Evolutionary conservation across 2,113 vertebrate species (phyloP), one percentile per base, ranked within the genome.

Genomic region (Pitta sordida): DNA sequence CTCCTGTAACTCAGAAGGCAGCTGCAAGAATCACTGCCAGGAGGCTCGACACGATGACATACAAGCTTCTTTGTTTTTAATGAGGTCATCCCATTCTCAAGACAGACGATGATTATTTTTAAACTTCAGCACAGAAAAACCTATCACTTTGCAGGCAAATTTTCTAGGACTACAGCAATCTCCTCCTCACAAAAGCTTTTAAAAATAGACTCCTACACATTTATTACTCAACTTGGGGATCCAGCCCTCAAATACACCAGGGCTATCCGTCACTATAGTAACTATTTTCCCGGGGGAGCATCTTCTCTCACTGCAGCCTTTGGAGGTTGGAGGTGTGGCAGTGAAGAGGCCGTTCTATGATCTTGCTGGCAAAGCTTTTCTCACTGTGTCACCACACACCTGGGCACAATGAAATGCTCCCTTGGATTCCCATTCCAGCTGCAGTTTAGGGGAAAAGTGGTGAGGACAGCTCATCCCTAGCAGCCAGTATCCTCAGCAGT

Each of bases 31-130:
- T 55, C 65, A 41, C 60, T 93, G 90, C 76, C 90, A 96, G 92
- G 76, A 92, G 59, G 34, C 82, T 92, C n/a, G 2, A 83, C 74
- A 85, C 1, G 1, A 76, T 69, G 64, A 80, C 91, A 90, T 94
- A 91, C 85, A 87, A 95, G 90, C 56, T 73, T 14, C 95, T 96
- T 96, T 94, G 91, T 93, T 87, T 91, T 62, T 91, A 92, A 90
- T 59, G 84, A 94, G 88, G 96, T 92, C 95, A 90, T 80, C 63
- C 37, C 87, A 91, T 86, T 67, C 96, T 94, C 92, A 95, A 94
- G 91, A 79, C 91, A 92, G 81, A 93, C 10, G 0, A 80, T 26
- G 91, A 82, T 94, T 94, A 95, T 96, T 96, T 95, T 95, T 94
- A 94, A 92, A 94, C 82, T 81, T 67, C 56, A 73, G 63, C 90